Percentiles rank a stretch among this genome's conserved stretches.
These are phyloP conservation scores for Eupeodes luniger DNA, from an alignment of 2,888 invertebrate genomes.

Conservation along the genomic window DNA sequence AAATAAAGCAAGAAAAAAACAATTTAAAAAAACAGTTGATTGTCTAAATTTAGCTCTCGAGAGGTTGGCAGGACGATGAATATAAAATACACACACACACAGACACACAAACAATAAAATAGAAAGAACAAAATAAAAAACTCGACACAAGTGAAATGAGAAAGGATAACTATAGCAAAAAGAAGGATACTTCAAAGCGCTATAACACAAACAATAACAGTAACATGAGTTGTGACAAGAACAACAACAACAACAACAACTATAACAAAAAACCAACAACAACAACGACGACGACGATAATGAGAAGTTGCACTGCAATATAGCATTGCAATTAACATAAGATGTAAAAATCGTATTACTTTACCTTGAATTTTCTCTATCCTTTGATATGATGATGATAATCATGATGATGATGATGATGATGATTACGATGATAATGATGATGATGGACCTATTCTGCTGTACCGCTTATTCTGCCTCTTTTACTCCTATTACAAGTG, in stretches of 20 bases:
- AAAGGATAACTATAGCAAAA: slow-evolving; percentile 59
- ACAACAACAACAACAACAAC: slow-evolving; percentile 43
- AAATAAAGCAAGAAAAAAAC: slow-evolving; percentile 11
- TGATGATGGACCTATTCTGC: slow-evolving; percentile 75
- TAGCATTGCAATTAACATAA: slow-evolving; percentile 70
- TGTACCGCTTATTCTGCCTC: slow-evolving; percentile 69
- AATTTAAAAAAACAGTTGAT: slow-evolving; percentile 43
- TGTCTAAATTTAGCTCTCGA: slow-evolving; percentile 33
- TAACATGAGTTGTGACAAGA: slow-evolving; percentile 35
- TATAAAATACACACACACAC: neutral
- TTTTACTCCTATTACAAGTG: slow-evolving; percentile 67
- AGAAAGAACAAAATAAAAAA: slow-evolving; percentile 21
- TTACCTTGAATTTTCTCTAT: slow-evolving; percentile 76
- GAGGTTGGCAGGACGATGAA: slow-evolving; percentile 39
- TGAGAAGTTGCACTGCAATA: slow-evolving; percentile 64
- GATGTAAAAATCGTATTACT: slow-evolving; percentile 71
- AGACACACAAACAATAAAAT: neutral
- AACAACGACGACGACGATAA: slow-evolving; percentile 37
- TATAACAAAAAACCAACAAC: slow-evolving; percentile 26
- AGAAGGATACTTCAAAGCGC: slow-evolving; percentile 67
- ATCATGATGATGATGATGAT: slow-evolving; percentile 46
- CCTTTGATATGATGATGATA: slow-evolving; percentile 67
- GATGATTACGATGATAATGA: slow-evolving; percentile 35
- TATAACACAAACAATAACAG: slow-evolving; percentile 58
- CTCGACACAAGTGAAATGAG: slow-evolving; percentile 42